Conservation (phyloP, 2,113 vertebrate genomes). For the Erythrocebus patas region DNA sequence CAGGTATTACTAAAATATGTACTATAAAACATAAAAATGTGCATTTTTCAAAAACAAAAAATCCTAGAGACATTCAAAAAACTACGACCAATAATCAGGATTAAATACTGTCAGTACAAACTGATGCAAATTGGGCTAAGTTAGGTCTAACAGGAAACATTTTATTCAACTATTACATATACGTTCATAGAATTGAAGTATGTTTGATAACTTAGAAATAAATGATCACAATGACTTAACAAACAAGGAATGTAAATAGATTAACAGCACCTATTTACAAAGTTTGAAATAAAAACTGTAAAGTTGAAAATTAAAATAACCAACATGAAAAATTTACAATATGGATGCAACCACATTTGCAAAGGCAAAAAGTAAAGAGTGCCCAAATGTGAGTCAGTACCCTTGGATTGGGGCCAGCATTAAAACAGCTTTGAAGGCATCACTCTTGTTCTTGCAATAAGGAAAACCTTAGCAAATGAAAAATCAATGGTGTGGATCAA, state of each 20-base stretch:
- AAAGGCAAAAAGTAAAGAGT: background rate
- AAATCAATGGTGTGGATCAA: background rate
- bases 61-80: background rate
- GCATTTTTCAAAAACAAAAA: background rate
- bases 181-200: background rate
- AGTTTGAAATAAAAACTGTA: background rate
- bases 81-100: background rate
- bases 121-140: background rate
- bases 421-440: background rate
- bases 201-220: background rate
- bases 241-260: background rate
- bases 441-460: background rate
- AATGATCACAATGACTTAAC: background rate
- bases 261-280: background rate
- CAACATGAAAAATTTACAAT: background rate
- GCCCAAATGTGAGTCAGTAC: background rate
- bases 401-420: background rate
- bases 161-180: background rate
- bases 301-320: background rate
- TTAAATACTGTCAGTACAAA: background rate
- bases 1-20: background rate
- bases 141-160: background rate
- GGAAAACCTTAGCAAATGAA: background rate
- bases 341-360: background rate
- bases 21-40: background rate